A percentile compares a stretch with the other conserved stretches of the same genome.
phyloP scores from a whole-genome alignment of 2,113 vertebrate genomes.

The Grus americana region DNA sequence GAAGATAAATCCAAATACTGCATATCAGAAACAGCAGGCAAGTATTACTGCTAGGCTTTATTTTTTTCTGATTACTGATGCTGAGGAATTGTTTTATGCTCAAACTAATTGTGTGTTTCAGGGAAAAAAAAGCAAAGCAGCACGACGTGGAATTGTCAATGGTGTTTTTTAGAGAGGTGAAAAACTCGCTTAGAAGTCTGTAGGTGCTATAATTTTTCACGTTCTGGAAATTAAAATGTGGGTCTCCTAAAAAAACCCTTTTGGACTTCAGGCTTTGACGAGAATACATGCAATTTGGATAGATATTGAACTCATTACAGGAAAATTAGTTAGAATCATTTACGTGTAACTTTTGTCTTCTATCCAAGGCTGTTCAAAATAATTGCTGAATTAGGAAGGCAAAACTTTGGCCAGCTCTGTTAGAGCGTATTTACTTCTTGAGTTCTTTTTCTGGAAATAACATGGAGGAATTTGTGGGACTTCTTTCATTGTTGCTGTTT shows the following conservation, averaged over 20 bases:
- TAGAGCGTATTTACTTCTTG: not conserved
- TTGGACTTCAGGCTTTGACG: not conserved
- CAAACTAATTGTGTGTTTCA: not conserved
- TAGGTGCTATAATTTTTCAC: not conserved
- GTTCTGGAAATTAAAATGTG: not conserved
- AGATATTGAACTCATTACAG: not conserved
- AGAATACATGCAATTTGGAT: not conserved
- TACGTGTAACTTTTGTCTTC: not conserved
- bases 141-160: not conserved
- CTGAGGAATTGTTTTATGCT: not conserved
- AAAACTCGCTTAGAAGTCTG: not conserved
- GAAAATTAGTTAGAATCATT: not conserved
- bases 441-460: not conserved
- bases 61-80: not conserved
- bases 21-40: constrained; percentile 99
- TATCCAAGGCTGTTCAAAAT: not conserved
- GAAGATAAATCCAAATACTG: constrained; percentile 97
- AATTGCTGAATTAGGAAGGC: not conserved
- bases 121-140: not conserved
- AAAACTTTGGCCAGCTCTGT: not conserved
- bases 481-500: not conserved
- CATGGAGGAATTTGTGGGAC: not conserved
- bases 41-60: constrained; percentile 63
- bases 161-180: not conserved
- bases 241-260: not conserved